These are phyloP conservation scores for Acanthosepion pharaonis DNA, from an alignment of 2,888 invertebrate genomes.

Conservation along the genomic window DNA sequence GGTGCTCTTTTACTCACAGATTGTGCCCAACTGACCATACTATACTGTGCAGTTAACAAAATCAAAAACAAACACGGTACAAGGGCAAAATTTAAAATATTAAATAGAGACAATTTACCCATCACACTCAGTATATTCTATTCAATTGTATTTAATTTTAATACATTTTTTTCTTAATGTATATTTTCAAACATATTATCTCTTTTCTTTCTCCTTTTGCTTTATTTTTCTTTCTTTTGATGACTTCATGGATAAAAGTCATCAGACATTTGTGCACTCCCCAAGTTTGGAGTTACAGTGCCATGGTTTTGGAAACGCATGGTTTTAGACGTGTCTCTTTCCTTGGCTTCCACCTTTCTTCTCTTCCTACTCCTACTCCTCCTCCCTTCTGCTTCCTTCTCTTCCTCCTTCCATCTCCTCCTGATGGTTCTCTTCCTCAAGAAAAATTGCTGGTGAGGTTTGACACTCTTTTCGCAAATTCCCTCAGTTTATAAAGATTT, in stretches of 20 bases:
- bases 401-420: neutral
- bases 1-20: too few relatives aligned
- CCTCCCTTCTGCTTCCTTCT: neutral
- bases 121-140: too few relatives aligned
- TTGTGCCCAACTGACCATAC: too few relatives aligned
- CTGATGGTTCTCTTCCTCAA: neutral
- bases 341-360: neutral
- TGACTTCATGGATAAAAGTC: neutral
- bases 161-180: neutral
- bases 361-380: neutral
- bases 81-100: too few relatives aligned
- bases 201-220: neutral
- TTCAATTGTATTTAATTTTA: neutral
- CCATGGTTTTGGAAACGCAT: conserved; percentile 12
- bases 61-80: too few relatives aligned
- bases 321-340: neutral
- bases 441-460: neutral
- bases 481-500: neutral
- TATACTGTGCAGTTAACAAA: too few relatives aligned
- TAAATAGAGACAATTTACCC: too few relatives aligned
- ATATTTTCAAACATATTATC: neutral
- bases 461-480: neutral
- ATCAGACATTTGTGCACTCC: neutral
- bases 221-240: neutral
- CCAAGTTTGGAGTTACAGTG: conserved; percentile 1